Base-by-base conservation (phyloP, 2,888 invertebrate genomes). In the Suillia variegata region DNA sequence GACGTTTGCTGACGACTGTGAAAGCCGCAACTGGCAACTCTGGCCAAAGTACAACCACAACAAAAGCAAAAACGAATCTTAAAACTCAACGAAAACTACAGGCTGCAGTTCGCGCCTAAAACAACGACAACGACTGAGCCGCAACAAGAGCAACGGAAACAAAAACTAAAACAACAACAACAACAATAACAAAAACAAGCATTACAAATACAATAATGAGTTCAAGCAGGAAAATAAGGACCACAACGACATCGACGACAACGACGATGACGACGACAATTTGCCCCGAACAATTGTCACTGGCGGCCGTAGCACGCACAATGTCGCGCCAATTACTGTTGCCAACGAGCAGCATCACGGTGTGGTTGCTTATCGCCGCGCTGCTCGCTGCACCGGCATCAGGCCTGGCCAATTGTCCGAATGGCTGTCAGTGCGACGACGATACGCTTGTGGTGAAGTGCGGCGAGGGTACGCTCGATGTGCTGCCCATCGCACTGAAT, bases 401-500 rank as follows among this genome's bases (percentile, higher is more conserved):
- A 63, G 79, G 74, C 48, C 63, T 89, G 65, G 90, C 90, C 58
- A 89, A 92, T 83, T 96, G 95, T 77, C 95, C 95, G n/a, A 87
- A 83, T 63, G 92, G 91, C 68, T 96, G 96, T 83, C 87, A 85
- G 79, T 96, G 96, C 84, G 92, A 95, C 83, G 95, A 96, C 77
- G 93, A 93, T 67, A 93, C 91, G 10, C 87, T 93, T 67, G 90
- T 92, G 59, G 95, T 94, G 52, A 89, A 89, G 68, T 96, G 95
- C 83, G 89, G 92, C 70, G 90, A 89, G 77, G 93, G 93, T 76
- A 91, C 91, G 68, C 85, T 96, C 62, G 94, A 94, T 83, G 93
- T 94, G 56, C 87, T 96, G 63, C 95, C 95, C 62, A 95, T 95
- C 74, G 92, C 94, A 2, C 85, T 96, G 65, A 96, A 96, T 83